phyloP scores from a whole-genome alignment of 2,797 vertebrate genomes.

The Oceanodroma leucorhoa region DNA sequence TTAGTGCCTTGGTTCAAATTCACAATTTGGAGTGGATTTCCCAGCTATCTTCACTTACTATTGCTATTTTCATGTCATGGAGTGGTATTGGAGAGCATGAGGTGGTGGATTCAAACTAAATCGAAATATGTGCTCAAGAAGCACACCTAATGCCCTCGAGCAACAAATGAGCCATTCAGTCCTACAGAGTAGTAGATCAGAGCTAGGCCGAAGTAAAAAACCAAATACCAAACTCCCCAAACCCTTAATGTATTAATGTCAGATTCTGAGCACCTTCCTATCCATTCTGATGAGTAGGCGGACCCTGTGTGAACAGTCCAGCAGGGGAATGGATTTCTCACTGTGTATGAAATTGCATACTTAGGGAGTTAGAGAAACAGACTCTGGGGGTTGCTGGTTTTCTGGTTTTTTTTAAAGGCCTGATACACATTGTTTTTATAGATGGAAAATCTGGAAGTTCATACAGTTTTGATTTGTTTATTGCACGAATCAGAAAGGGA shows the following conservation, averaged over 20 bases:
- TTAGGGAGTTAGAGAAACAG: not conserved
- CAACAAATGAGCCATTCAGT: not conserved
- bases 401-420: not conserved
- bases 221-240: not conserved
- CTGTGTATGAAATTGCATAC: not conserved
- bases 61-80: not conserved
- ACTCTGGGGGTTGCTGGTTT: fast-evolving
- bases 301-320: not conserved
- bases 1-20: not conserved
- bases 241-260: not conserved
- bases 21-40: not conserved
- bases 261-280: not conserved
- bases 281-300: fast-evolving
- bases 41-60: not conserved
- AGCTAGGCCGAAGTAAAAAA: not conserved
- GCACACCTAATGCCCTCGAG: not conserved
- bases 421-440: not conserved
- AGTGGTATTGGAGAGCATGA: not conserved
- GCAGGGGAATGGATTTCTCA: not conserved
- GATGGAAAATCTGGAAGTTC: not conserved
- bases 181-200: not conserved
- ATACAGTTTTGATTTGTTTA: not conserved
- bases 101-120: not conserved
- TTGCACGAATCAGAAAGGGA: not conserved
- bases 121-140: not conserved